Percentiles rank a stretch among this genome's conserved stretches.
These are phyloP conservation scores for Phymastichus coffea DNA, from an alignment of 1,140 invertebrate species.

Conservation along the genomic window DNA sequence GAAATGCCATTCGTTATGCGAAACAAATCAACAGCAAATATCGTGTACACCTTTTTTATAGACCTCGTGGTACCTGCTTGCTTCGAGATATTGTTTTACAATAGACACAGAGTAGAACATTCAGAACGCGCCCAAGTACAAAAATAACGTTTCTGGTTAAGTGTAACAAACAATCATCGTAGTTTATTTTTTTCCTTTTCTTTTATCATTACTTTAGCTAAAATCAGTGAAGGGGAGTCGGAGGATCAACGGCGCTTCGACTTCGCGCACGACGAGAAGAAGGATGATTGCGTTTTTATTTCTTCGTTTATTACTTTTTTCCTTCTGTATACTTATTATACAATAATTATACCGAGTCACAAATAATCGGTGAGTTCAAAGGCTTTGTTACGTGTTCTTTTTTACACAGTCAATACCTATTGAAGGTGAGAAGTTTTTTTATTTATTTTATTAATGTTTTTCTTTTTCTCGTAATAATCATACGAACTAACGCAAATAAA, in stretches of 20 bases:
- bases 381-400: constrained; percentile 9
- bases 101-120: constrained; percentile 9
- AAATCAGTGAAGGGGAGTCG: constrained; percentile 2
- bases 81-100: constrained; percentile 14
- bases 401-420: constrained; percentile 23
- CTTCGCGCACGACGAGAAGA: too few relatives aligned
- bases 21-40: background rate
- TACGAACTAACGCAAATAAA: constrained; percentile 19
- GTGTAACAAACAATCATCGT: background rate
- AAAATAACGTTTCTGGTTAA: constrained; percentile 25
- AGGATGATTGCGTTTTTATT: too few relatives aligned
- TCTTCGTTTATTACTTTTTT: too few relatives aligned
- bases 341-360: constrained; percentile 18
- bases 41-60: background rate
- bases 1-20: background rate
- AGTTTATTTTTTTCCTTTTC: constrained; percentile 19
- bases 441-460: too few relatives aligned
- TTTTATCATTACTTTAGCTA: constrained; percentile 19
- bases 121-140: constrained; percentile 24
- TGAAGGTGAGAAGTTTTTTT: constrained; percentile 24
- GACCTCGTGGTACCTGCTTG: constrained; percentile 4
- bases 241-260: too few relatives aligned
- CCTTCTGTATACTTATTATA: background rate
- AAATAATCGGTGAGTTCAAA: constrained; percentile 22
- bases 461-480: constrained; percentile 1